Evolutionary conservation across 2,113 vertebrate genomes (phyloP), one percentile per base, ranked within the genome.

Genomic region (Channa maculata): DNA sequence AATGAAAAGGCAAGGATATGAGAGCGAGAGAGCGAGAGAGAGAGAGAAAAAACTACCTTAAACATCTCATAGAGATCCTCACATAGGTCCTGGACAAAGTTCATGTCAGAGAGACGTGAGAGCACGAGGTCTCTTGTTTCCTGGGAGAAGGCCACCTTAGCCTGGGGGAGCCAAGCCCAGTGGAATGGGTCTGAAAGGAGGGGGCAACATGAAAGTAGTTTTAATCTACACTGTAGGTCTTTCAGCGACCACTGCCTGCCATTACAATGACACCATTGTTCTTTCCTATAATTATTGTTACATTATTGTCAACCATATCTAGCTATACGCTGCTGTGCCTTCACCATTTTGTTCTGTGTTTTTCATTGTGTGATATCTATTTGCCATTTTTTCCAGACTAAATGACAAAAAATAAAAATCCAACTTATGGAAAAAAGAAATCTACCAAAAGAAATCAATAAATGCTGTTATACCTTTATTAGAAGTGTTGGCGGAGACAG

Each of bases 71-170:
- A 95, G 71, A 99, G 96, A 89, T 99, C 98, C 92, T 99, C 97
- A 90, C 97, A 98, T 77, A 99, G 97, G 82, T 99, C 98, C 92
- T 99, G 98, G 14, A 99, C 95, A 0, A 99, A 99, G 90, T 99
- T 99, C 97, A 99, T 98, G 78, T 99, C 98, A 24, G 97, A 99
- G 84, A 99, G 93, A 61, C 87, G 95, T 3, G 97, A 96, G 64
- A 99, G 94, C 77, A 99, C 92, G 74, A 96, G 90, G 12, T 98
- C 97, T 89, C 91, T 93, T 41, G 94, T 98, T 92, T 99, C 98
- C 93, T 98, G 96, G 88, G 97, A 97, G 88, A 99, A 99, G 49
- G 96, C 90, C 87, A 97, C 96, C 86, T 98, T 98, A 10, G 98
- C 97, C 93, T 99, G 97, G 78, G 96, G 92, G 73, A 99, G 95